phyloP scores from a whole-genome alignment of 92 coral and sea anemone genomes.

The Palythoa grandis region DNA sequence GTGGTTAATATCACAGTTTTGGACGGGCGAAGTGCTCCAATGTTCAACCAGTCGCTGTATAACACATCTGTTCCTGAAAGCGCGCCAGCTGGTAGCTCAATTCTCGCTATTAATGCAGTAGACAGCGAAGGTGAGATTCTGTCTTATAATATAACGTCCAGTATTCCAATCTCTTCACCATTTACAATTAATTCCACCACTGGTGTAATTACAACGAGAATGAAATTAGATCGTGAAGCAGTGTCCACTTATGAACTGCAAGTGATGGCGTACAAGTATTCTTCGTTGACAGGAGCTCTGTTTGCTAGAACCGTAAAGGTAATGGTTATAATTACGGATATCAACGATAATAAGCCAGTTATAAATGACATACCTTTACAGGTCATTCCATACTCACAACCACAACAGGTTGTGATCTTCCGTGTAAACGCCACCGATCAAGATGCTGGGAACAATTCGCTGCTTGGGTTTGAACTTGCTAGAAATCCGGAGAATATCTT shows the following conservation, averaged over 20 bases:
- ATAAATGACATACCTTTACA: neutral
- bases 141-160: neutral
- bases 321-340: slow-evolving; percentile 34
- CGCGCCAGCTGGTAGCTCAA: neutral
- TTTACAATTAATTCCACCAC: slow-evolving; percentile 34
- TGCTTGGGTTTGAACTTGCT: slow-evolving; percentile 8
- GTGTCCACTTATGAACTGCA: slow-evolving; percentile 23
- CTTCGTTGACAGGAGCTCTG: slow-evolving; percentile 45
- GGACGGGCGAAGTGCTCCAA: slow-evolving; percentile 46
- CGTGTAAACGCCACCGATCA: slow-evolving; percentile 51
- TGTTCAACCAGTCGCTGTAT: slow-evolving; percentile 36
- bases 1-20: slow-evolving; percentile 17
- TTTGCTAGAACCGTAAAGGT: slow-evolving; percentile 24
- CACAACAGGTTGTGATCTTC: neutral
- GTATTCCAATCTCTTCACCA: slow-evolving; percentile 18
- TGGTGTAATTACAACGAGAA: slow-evolving; percentile 26
- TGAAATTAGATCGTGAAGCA: slow-evolving; percentile 44
- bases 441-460: slow-evolving; percentile 50
- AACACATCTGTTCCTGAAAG: neutral
- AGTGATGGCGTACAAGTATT: slow-evolving; percentile 41
- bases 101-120: neutral
- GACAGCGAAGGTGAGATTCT: neutral
- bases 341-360: slow-evolving; percentile 34
- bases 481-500: slow-evolving; percentile 26
- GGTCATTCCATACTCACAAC: slow-evolving; percentile 11